Base-by-base conservation (phyloP, 1,140 invertebrate species). In the Drosophila nebulosa region DNA sequence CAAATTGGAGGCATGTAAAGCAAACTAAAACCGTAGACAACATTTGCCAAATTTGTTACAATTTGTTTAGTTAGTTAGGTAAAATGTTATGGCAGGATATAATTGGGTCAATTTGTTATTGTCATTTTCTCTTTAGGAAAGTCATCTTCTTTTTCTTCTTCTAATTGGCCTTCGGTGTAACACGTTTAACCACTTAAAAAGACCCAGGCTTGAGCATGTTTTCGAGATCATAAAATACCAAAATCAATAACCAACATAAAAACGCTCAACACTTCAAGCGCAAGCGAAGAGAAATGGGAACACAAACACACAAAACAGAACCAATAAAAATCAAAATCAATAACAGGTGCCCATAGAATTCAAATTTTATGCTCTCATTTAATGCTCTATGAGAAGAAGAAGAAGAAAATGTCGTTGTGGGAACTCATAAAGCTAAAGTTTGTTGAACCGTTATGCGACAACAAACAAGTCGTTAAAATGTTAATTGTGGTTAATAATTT, bases 171-270 rank as follows among this genome's bases (percentile, higher is more conserved):
- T 46, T 46, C 18, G 39, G 39, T 18, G 16, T 21, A 46, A 46
- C 39, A 46, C 39, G 39, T 46, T 46, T 46, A 46, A 21, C 7
- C 39, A 46, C 39, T 46, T 46, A 42, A 46, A 46, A 46, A 46
- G 7, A 42, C 18, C 39, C n/a, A n/a, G 32, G 9, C 56, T 22
- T 3, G 39, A 18, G 39, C 16, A 21, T 46, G 39, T 46, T 46
- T 46, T 21, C 39, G 21, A 16, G 39, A 46, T 46, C 39, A 46
- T 46, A 46, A 46, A 46, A 46, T 46, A 21, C 10, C n/a, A 32
- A 61, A 62, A 64, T n/a, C 50, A 57, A 57, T 46, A 61, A 24
- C 62, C 56, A 27, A 42, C 59, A 35, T 66, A 57, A 24, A 32
- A 39, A 14, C n/a, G 42, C 22, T 46, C 35, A 32, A 53, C 66